Evolutionary conservation across 2,888 invertebrate genomes (phyloP).

Genomic region (Apamea epomidion): DNA sequence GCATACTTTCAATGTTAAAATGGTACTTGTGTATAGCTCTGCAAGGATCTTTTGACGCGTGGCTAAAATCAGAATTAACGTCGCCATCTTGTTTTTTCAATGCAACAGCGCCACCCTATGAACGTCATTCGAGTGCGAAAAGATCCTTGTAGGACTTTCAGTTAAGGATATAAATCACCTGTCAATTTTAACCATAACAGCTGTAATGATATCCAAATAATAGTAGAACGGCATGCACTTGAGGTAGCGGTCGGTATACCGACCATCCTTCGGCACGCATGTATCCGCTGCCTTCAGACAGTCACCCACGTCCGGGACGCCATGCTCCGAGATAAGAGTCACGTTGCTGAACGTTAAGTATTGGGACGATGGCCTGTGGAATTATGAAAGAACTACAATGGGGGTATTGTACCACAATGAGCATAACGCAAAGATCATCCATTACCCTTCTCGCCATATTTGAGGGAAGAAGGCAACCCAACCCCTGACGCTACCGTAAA

Average conservation of each 20-base stretch:
- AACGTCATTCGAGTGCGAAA: neutral
- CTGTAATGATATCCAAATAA: slow-evolving; percentile 92
- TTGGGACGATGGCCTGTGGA: slow-evolving; percentile 79
- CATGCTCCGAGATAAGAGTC: slow-evolving; percentile 92
- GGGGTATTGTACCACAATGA: neutral
- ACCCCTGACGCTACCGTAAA: no score
- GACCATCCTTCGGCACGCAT: slow-evolving; percentile 89
- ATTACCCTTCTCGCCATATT: neutral
- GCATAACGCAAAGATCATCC: neutral
- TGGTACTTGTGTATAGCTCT: no score
- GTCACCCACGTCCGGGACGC: slow-evolving; percentile 87
- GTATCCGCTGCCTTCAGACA: slow-evolving; percentile 82
- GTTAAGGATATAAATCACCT: slow-evolving; percentile 80
- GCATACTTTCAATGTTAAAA: neutral
- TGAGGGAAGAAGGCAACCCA: no score
- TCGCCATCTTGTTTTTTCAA: neutral
- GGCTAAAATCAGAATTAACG: neutral
- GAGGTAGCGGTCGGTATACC: slow-evolving; percentile 89
- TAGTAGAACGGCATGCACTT: slow-evolving; percentile 91
- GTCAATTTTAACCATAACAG: slow-evolving; percentile 90
- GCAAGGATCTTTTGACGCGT: no score
- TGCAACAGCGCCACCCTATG: neutral
- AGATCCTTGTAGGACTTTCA: neutral
- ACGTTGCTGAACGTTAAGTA: slow-evolving; percentile 92
- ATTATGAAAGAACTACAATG: neutral